A percentile compares a stretch with the other conserved stretches of the same genome.
phyloP scores from a whole-genome alignment of 2,113 vertebrate species.

The Eulemur rufifrons region DNA sequence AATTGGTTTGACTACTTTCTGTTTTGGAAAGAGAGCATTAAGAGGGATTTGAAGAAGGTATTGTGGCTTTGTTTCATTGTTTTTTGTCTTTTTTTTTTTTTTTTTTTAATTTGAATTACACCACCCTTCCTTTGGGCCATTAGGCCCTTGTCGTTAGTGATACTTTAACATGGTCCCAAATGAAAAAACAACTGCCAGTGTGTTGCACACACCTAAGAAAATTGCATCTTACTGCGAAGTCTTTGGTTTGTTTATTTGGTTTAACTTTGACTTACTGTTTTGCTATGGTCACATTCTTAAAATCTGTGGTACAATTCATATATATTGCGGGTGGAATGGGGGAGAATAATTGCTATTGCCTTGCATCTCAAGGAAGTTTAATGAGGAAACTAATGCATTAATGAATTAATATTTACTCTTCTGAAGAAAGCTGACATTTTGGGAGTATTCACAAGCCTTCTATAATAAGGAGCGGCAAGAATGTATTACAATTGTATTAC shows the following conservation, averaged over 20 bases:
- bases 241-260: conserved; percentile 24
- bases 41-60: not conserved
- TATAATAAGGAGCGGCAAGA: not conserved
- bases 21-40: not conserved
- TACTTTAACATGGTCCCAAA: not conserved
- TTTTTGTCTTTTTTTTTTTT: not conserved
- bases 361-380: conserved; percentile 30
- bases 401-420: not conserved
- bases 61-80: conserved; percentile 21
- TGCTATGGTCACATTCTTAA: not conserved
- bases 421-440: conserved; percentile 32
- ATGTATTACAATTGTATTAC: not conserved
- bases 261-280: conserved; percentile 9
- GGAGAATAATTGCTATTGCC: not conserved
- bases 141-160: conserved; percentile 22
- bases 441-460: not conserved
- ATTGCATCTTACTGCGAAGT: not conserved
- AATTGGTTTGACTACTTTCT: conserved; percentile 4
- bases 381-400: not conserved
- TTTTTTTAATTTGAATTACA: not conserved
- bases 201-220: not conserved
- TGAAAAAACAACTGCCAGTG: not conserved
- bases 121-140: not conserved
- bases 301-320: not conserved
- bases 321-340: not conserved